Conservation (phyloP, 2,888 invertebrate genomes). For the Xestia ashworthii region DNA sequence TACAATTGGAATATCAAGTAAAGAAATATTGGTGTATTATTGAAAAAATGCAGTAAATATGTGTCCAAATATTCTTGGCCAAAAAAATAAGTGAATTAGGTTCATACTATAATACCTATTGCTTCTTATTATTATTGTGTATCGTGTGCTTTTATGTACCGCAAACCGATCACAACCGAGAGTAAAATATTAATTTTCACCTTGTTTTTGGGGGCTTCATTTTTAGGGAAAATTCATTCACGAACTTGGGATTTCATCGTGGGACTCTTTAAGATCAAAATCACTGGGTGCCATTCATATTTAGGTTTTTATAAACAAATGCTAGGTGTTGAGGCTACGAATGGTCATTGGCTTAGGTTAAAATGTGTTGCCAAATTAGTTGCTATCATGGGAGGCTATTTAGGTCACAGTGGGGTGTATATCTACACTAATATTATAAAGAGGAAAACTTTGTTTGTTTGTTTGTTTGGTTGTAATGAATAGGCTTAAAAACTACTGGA, state of each 20-base stretch:
- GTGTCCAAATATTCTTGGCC: constrained; percentile 39
- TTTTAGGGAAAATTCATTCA: background rate
- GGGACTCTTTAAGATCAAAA: background rate
- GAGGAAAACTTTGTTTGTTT: too few relatives aligned
- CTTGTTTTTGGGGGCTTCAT: background rate
- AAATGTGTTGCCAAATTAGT: background rate
- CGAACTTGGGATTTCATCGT: background rate
- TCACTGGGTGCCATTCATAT: background rate
- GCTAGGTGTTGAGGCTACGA: background rate
- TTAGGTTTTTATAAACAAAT: background rate
- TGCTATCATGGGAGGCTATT: background rate
- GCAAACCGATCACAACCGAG: constrained; percentile 66
- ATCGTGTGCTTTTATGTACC: constrained; percentile 68
- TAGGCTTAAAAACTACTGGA: too few relatives aligned
- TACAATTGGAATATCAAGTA: background rate
- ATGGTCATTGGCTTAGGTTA: background rate
- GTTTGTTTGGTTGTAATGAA: too few relatives aligned
- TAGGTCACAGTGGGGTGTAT: background rate
- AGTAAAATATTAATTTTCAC: background rate
- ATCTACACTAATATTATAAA: too few relatives aligned
- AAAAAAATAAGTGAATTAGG: constrained; percentile 15
- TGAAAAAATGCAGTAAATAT: too few relatives aligned
- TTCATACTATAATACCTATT: constrained; percentile 60
- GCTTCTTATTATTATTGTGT: constrained; percentile 69
- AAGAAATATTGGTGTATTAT: background rate